Base-by-base conservation (phyloP, 2,797 vertebrate species). In the Karalla daura region DNA sequence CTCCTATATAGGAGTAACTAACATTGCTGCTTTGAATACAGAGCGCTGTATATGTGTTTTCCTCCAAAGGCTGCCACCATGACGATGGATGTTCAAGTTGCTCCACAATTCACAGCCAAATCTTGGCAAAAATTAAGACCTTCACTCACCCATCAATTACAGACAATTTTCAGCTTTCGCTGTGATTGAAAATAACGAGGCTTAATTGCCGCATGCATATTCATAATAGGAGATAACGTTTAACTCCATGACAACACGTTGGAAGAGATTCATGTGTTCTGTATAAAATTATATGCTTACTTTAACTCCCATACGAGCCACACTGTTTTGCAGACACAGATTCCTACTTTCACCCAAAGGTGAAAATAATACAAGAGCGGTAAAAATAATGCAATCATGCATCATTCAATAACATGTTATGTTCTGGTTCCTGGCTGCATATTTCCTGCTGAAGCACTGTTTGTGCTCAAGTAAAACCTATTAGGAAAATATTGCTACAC, bases 381-480 rank as follows among this genome's bases (percentile, higher is more conserved):
- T 9, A 24, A 50, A 49, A 81, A 61, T 67, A 87, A 86, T 78
- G 70, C 76, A 85, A 84, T 85, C 70, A 62, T 85, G 89, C 69
- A 80, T 88, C 85, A 83, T 84, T 88, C 76, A 85, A 75, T 86
- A 88, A 79, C 73, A 77, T 87, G 68, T 86, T 86, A 69, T 68
- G 78, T 83, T 88, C 67, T 80, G 74, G 72, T 78, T 80, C 59
- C 61, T 80, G 77, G 81, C 64, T 76, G 81, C 85, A 85, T 81
- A 77, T 88, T 88, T 86, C 74, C 74, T 86, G 78, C 91, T 79
- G 75, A 85, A 86, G 58, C 73, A 59, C 75, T 70, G 64, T 87
- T 88, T 89, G 76, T 81, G 73, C 80, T 81, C 74, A 85, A 86
- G 78, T 78, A 84, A 88, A 88, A 88, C 80, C 74, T 80, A 88